Evolutionary conservation across 2,888 invertebrate species (phyloP), one percentile per base, ranked within the genome.

Genomic region (Monopis laevigella): DNA sequence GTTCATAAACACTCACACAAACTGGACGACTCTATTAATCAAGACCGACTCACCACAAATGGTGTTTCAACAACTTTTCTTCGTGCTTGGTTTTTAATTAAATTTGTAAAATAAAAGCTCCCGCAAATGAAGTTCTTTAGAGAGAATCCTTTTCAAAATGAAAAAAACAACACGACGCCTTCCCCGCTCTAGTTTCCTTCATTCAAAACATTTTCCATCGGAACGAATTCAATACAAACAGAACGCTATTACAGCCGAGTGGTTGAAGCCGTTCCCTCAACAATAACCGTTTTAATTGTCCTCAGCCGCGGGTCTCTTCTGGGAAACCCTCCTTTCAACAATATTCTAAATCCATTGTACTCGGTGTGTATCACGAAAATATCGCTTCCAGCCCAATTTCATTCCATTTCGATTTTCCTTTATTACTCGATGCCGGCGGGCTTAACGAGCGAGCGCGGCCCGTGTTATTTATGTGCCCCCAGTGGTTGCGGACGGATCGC

Each of bases 351-450:
- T 65, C 69, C 65, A 12, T 72, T 69, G 68, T 71, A 50, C 55
- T 65, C 59, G 54, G 59, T 62, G 62, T 73, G 67, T 77, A 70
- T 74, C 69, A 67, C 60, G 64, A 70, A 72, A 73, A 70, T 75
- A 75, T 77, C 69, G 71, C 68, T 66, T 72, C 68, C 67, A 72
- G 66, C 65, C 77, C 78, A 77, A 77, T 78, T 78, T 78, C 73
- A 77, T 78, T 78, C 71, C 75, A 74, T 78, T 80, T 78, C 78
- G 78, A 78, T 80, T 78, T 78, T 77, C 78, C 75, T 78, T 78
- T 80, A 80, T 78, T 78, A 78, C 80, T 75, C 69, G 70, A 69
- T 66, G 72, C 69, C 70, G 68, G 68, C 69, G 65, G 68, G 74
- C 78, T 77, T 80, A 78, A 78, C 78, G 77, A 78, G 75, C 73